These are phyloP conservation scores for Mus minutoides DNA, from an alignment of 2,797 vertebrate species.

Conservation along the genomic window DNA sequence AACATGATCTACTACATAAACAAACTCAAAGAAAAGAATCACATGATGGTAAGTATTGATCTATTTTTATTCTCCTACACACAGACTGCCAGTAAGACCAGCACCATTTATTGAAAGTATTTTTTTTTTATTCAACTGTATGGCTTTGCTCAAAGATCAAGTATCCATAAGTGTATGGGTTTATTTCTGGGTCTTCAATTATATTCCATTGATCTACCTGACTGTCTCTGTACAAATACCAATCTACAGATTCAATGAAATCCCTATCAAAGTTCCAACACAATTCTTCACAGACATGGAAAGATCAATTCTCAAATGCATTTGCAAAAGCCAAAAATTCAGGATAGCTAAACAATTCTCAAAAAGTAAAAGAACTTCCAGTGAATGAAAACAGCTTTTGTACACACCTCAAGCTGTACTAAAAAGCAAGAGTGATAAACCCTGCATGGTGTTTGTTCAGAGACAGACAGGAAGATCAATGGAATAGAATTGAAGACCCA, in stretches of 20 bases:
- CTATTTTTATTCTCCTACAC: no score
- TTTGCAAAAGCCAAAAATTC: background rate
- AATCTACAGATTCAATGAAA: background rate
- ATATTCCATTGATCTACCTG: no score
- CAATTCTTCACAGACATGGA: background rate
- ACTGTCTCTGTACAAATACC: no score
- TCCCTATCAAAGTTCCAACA: background rate
- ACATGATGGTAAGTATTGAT: no score
- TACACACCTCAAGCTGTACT: background rate
- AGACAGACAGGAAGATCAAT: background rate
- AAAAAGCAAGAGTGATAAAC: background rate
- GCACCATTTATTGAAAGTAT: no score
- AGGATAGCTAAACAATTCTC: background rate
- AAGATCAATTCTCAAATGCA: background rate
- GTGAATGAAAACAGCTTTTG: background rate
- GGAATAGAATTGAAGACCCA: background rate
- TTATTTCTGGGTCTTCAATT: no score
- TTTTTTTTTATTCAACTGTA: no score
- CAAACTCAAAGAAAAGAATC: background rate
- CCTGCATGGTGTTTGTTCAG: background rate
- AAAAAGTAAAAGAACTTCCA: background rate
- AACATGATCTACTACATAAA: background rate
- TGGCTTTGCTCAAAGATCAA: no score
- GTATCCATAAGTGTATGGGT: no score
- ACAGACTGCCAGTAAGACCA: no score